These are phyloP conservation scores for Pyrrhura leucotis DNA, from an alignment of 2,797 vertebrate species.

Conservation along the genomic window DNA sequence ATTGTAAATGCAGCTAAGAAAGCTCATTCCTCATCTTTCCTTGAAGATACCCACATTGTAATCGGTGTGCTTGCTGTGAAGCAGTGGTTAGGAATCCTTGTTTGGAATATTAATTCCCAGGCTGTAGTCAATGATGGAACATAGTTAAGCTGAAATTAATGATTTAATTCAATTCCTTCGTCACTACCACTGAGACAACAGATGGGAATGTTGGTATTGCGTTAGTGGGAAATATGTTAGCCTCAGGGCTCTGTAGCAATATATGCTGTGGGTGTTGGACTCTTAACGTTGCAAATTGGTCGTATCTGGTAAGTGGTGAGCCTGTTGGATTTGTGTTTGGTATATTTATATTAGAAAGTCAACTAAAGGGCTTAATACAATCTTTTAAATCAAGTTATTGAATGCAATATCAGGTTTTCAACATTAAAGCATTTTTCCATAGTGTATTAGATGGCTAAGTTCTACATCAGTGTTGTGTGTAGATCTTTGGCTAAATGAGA, in stretches of 20 bases:
- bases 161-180: conserved; percentile 77
- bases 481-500: neutral
- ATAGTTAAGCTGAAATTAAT: conserved; percentile 76
- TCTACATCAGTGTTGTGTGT: neutral
- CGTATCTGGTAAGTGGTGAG: neutral
- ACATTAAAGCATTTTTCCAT: neutral
- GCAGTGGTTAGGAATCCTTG: neutral
- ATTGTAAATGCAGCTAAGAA: neutral
- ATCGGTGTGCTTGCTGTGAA: neutral
- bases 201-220: conserved; percentile 30
- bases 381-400: neutral
- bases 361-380: neutral
- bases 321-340: neutral
- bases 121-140: conserved; percentile 81
- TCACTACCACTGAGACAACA: conserved; percentile 88
- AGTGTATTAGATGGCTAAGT: neutral
- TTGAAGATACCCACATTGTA: neutral
- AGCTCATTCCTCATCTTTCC: neutral
- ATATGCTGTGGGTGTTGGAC: neutral
- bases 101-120: conserved; percentile 7
- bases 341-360: neutral
- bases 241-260: neutral
- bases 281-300: neutral
- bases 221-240: conserved; percentile 16
- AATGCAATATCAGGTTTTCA: neutral